phyloP scores from a whole-genome alignment of 2,888 invertebrate species.

The Drosophila sordidapex region DNA sequence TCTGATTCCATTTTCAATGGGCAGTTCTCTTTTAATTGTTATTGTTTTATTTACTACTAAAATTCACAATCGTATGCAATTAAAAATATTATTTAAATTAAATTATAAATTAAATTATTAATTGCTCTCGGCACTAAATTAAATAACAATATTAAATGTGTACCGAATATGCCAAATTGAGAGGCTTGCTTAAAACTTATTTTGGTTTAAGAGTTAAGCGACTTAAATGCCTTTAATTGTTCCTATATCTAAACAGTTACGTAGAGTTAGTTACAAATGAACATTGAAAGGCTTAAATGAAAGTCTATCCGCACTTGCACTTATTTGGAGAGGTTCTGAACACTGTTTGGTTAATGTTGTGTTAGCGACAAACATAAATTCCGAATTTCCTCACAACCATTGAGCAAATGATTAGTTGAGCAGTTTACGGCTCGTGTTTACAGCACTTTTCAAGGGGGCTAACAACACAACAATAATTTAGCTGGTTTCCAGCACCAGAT shows the following conservation, averaged over 20 bases:
- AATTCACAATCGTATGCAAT: background rate
- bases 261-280: background rate
- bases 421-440: conserved; percentile 35
- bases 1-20: conserved; percentile 58
- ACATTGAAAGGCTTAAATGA: background rate
- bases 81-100: background rate
- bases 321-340: conserved; percentile 19
- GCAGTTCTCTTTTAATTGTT: conserved; percentile 11
- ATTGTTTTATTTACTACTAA: conserved; percentile 1
- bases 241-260: background rate
- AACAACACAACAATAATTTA: conserved; percentile 58
- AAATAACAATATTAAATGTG: background rate
- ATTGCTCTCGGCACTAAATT: background rate
- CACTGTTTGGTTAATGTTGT: conserved; percentile 42
- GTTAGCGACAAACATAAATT: conserved; percentile 56
- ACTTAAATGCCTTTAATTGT: background rate
- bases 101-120: background rate
- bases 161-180: background rate
- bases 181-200: background rate
- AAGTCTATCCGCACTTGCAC: background rate
- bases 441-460: conserved; percentile 11
- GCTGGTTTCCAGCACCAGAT: conserved; percentile 40
- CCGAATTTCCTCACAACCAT: conserved; percentile 56
- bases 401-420: conserved; percentile 69
- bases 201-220: background rate